Evolutionary conservation across 2,797 vertebrate species (phyloP), one percentile per base, ranked within the genome.

Genomic region (Anguilla pacifica): DNA sequence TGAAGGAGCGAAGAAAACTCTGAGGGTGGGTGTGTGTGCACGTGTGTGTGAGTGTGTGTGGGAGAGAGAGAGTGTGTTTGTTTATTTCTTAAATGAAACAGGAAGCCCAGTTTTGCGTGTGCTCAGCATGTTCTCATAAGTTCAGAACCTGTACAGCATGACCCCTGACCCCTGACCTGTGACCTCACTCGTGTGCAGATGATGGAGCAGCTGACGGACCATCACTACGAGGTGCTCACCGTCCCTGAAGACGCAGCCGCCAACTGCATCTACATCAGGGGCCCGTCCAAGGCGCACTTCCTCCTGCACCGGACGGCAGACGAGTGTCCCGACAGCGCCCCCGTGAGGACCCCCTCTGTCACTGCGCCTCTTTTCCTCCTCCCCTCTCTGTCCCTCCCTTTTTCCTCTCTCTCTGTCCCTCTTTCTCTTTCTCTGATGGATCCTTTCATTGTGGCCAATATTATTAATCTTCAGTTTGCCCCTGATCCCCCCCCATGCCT

Each of bases 191-290:
- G 61, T n/a, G 61, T 86, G 35, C 91, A 98, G 98, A 96, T 97
- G 90, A 98, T 98, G 98, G 97, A 98, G 39, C 97, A 97, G 91
- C 94, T 98, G 94, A 98, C 98, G 0, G 97, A 98, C 89, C 97
- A 98, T 92, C 97, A 97, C 89, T 98, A 98, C 7, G 96, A 98
- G 53, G 95, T 97, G 0, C 95, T 98, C 86, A 96, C 96, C 0
- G 96, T 98, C 87, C 96, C 98, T 0, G 98, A 98, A 70, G 97
- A 97, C 0, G 92, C 94, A 0, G 98, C 97, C 0, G 97, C 97
- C 19, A 98, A 98, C 94, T 98, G 98, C 90, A 91, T 98, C 89
- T 98, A 97, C 88, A 92, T 97, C 85, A 96, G 95, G 25, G 95
- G 97, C 15, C 96, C 96, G 0, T 93, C 96, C 31, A 97, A 96